Conservation (phyloP, 2,797 vertebrate species). For the Sebastes oblongus region DNA sequence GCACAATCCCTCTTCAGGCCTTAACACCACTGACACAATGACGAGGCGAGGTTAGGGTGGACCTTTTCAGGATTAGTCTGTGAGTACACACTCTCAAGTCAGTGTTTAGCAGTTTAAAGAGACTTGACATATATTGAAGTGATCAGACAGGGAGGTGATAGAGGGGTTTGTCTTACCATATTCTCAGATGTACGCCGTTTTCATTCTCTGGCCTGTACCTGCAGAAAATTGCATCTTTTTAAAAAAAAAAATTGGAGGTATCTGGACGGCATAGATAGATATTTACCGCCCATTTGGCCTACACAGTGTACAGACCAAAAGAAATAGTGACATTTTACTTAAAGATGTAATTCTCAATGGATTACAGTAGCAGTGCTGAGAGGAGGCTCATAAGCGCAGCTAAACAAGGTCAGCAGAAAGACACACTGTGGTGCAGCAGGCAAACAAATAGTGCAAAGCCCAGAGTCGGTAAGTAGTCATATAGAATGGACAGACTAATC, state of each 20-base stretch:
- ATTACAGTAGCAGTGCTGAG: conserved; percentile 65
- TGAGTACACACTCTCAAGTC: conserved; percentile 68
- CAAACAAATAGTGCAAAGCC: conserved; percentile 73
- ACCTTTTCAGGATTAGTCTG: conserved; percentile 87
- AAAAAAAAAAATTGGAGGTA: conserved; percentile 76
- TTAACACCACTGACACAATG: conserved; percentile 71
- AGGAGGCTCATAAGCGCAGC: conserved; percentile 60
- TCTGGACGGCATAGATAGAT: conserved; percentile 46
- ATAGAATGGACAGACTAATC: conserved; percentile 84
- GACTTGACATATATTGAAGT: conserved; percentile 64
- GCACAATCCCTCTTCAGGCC: conserved; percentile 64
- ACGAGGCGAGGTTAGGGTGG: conserved; percentile 73
- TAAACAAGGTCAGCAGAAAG: conserved; percentile 77
- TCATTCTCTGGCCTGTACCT: conserved; percentile 99
- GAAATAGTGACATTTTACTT: conserved; percentile 59
- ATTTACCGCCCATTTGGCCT: conserved; percentile 40
- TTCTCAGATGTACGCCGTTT: conserved; percentile 99
- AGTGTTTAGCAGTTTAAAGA: conserved; percentile 63
- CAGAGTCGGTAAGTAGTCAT: conserved; percentile 55
- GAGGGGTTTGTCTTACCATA: conserved; percentile 91
- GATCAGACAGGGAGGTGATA: conserved; percentile 66
- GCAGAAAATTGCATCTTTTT: conserved; percentile 97
- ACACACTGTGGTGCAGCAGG: conserved; percentile 66
- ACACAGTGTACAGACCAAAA: conserved; percentile 44
- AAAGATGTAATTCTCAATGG: conserved; percentile 61